A percentile compares a stretch with the other conserved stretches of the same genome.
Conservation (phyloP, 2,888 invertebrate species). For the Lottia gigantea region DNA sequence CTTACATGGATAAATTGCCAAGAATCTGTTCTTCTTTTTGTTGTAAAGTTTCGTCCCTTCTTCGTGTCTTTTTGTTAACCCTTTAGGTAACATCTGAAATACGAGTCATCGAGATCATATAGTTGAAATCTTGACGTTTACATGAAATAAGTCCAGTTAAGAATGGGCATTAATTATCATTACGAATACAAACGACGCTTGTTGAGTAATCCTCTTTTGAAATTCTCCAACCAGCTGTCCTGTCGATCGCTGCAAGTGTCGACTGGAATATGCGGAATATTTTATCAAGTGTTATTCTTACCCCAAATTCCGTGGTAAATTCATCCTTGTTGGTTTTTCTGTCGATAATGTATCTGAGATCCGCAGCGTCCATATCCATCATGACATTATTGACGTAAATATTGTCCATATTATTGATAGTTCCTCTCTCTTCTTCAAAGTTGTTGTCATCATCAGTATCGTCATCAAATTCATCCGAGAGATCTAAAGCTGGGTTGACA, state of each 20-base stretch:
- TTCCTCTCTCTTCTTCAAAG: neutral
- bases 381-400: slow-evolving; percentile 1
- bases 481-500: neutral
- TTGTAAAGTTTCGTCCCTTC: slow-evolving; percentile 12
- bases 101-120: neutral
- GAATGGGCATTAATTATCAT: no score
- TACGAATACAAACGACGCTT: no score
- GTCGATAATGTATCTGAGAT: neutral
- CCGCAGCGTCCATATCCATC: neutral
- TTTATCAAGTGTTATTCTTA: neutral
- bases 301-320: neutral
- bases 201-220: no score
- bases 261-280: neutral
- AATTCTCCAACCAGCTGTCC: no score
- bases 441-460: neutral
- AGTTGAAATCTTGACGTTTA: no score
- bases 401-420: neutral
- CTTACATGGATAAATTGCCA: slow-evolving; percentile 15
- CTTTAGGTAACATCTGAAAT: slow-evolving; percentile 13
- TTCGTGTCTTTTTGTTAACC: slow-evolving; percentile 4
- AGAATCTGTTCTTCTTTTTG: slow-evolving; percentile 19
- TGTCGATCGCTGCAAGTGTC: no score
- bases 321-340: neutral
- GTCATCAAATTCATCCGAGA: neutral
- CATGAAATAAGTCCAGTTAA: no score